Conservation (phyloP, 1,140 invertebrate genomes). For the Drosophila pandora region DNA sequence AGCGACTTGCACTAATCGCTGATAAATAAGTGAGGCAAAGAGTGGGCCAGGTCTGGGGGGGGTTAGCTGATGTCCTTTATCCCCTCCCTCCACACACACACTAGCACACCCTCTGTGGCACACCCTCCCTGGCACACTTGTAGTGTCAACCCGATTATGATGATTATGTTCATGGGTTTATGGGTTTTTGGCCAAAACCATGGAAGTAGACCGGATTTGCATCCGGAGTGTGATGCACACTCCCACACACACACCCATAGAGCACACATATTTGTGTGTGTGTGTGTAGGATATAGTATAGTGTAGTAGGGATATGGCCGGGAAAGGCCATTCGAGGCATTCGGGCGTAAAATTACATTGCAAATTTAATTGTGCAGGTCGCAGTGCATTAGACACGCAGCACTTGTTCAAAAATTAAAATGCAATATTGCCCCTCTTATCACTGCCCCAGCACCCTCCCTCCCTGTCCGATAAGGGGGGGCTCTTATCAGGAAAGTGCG, state of each 20-base stretch:
- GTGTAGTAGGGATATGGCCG: background rate
- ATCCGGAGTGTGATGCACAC: too few relatives aligned
- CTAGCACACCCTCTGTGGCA: conserved; percentile 1
- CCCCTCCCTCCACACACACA: background rate
- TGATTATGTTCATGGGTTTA: conserved; percentile 58
- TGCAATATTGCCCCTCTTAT: conserved; percentile 9
- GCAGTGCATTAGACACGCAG: conserved; percentile 66
- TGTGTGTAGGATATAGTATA: too few relatives aligned
- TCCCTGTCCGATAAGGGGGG: background rate
- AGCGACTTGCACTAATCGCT: conserved; percentile 33
- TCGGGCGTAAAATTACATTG: conserved; percentile 78
- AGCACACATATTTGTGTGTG: too few relatives aligned
- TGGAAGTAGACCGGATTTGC: background rate
- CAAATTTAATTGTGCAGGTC: conserved; percentile 74
- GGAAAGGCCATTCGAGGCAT: conserved; percentile 61
- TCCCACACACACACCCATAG: too few relatives aligned
- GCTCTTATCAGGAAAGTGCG: too few relatives aligned
- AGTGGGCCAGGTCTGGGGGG: too few relatives aligned
- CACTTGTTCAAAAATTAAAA: conserved; percentile 73
- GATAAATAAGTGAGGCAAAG: conserved; percentile 9
- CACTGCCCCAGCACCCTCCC: too few relatives aligned
- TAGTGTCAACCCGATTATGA: conserved; percentile 74
- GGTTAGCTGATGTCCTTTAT: too few relatives aligned
- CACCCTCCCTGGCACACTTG: conserved; percentile 55
- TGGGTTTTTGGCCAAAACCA: conserved; percentile 13